Evolutionary conservation across 1,140 invertebrate genomes (phyloP).

Genomic region (Riptortus pedestris): DNA sequence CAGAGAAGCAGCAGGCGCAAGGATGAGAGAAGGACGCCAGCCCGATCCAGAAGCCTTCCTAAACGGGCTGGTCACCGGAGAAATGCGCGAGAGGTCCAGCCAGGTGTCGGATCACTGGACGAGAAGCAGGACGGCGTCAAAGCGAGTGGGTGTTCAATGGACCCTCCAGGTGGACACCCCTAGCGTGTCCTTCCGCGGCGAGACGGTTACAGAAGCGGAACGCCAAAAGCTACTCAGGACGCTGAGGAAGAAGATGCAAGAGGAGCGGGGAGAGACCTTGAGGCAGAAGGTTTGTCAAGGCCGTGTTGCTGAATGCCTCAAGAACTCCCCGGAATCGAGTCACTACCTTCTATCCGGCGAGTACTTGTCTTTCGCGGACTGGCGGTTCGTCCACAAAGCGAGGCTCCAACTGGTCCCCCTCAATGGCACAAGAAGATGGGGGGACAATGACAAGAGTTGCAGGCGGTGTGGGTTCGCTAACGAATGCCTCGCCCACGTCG

Average conservation of each 20-base stretch:
- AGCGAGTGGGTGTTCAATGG: neutral
- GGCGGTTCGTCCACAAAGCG: constrained; percentile 33
- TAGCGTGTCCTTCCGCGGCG: neutral
- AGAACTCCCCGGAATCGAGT: neutral
- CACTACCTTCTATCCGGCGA: constrained; percentile 27
- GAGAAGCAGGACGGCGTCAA: neutral
- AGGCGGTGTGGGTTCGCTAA: constrained; percentile 18
- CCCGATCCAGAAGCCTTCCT: neutral
- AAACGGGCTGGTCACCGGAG: neutral
- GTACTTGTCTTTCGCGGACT: constrained; percentile 31
- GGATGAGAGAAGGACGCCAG: neutral
- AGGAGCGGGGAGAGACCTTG: neutral
- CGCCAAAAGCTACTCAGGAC: neutral
- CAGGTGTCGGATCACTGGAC: constrained; percentile 2
- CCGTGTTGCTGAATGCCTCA: constrained; percentile 14
- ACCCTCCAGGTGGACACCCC: neutral
- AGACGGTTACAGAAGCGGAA: neutral
- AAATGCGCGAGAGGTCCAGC: neutral
- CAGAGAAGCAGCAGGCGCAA: neutral
- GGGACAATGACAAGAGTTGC: constrained; percentile 14
- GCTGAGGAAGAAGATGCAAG: neutral
- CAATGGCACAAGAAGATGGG: constrained; percentile 16
- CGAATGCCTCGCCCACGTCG: neutral
- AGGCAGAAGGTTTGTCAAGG: constrained; percentile 20
- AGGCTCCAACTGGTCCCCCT: constrained; percentile 28